Conservation (phyloP, 2,888 invertebrate species). For the Apodemia duryi region DNA sequence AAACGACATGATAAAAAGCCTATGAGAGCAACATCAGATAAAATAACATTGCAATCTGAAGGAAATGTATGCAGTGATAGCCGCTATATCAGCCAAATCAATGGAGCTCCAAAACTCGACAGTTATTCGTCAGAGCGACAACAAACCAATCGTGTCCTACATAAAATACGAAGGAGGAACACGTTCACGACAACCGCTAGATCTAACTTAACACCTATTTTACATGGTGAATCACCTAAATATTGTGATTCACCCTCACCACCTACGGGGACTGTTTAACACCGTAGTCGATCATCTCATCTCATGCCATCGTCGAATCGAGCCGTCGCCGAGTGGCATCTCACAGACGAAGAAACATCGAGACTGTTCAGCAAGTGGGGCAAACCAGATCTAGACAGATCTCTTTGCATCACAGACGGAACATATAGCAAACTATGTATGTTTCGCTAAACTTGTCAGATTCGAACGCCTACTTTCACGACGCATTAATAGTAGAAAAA, state of each 20-base stretch:
- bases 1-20: slow-evolving; percentile 19
- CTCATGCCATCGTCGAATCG: slow-evolving; percentile 21
- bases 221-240: slow-evolving; percentile 24
- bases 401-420: slow-evolving; percentile 30
- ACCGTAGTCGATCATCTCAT: slow-evolving; percentile 28
- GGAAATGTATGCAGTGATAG: slow-evolving; percentile 30
- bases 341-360: slow-evolving; percentile 21
- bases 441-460: slow-evolving; percentile 30
- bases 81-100: slow-evolving; percentile 20
- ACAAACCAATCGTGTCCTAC: slow-evolving; percentile 32
- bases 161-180: slow-evolving; percentile 35
- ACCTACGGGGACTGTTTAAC: slow-evolving; percentile 34
- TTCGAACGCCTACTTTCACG: slow-evolving; percentile 29
- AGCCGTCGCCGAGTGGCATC: slow-evolving; percentile 31
- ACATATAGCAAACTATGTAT: slow-evolving; percentile 31
- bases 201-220: slow-evolving; percentile 26
- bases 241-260: slow-evolving; percentile 24
- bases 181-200: slow-evolving; percentile 25
- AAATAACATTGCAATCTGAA: slow-evolving; percentile 29
- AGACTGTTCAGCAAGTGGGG: slow-evolving; percentile 31
- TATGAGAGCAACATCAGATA: slow-evolving; percentile 20
- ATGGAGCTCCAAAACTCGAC: slow-evolving; percentile 16
- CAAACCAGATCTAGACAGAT: slow-evolving; percentile 32
- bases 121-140: slow-evolving; percentile 33
- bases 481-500: slow-evolving; percentile 26